Percentiles rank a stretch among this genome's conserved stretches.
Evolutionary conservation across 2,888 invertebrate species (phyloP).

Genomic region (Lobophora halterata): DNA sequence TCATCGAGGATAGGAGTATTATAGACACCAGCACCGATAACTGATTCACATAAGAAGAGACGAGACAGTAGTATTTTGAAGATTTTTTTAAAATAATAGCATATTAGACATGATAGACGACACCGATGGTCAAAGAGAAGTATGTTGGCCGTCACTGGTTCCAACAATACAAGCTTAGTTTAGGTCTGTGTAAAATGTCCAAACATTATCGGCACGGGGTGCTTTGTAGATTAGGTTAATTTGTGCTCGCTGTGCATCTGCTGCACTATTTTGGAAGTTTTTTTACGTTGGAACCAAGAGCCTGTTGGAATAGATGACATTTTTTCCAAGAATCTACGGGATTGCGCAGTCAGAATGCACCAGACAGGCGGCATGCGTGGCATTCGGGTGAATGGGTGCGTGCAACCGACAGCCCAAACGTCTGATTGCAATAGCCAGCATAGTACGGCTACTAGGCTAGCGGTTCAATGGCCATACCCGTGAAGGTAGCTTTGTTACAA

Average conservation of each 20-base stretch:
- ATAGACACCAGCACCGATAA: background rate
- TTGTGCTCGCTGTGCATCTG: too few species aligned
- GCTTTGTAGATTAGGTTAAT: too few species aligned
- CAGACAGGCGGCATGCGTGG: conserved; percentile 43
- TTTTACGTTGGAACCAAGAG: background rate
- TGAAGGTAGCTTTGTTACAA: conserved; percentile 27
- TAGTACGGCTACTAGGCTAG: conserved; percentile 24
- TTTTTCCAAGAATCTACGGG: conserved; percentile 27
- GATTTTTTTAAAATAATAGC: too few species aligned
- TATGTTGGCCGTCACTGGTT: too few species aligned
- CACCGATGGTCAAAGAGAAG: too few species aligned
- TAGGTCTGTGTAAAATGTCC: too few species aligned
- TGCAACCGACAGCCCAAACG: conserved; percentile 25
- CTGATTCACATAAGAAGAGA: background rate
- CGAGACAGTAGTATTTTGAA: too few species aligned
- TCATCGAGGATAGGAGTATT: background rate
- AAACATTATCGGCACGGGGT: too few species aligned
- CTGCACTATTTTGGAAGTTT: too few species aligned
- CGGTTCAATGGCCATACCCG: conserved; percentile 46
- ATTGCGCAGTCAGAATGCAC: conserved; percentile 60
- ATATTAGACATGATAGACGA: too few species aligned
- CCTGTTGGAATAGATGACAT: background rate
- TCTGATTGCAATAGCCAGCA: conserved; percentile 5
- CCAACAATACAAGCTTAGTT: too few species aligned
- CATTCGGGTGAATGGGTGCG: conserved; percentile 62